Percentiles rank a stretch among this genome's conserved stretches.
These are phyloP conservation scores for Mesaphorura yosii DNA, from an alignment of 1,140 invertebrate species.

Conservation along the genomic window DNA sequence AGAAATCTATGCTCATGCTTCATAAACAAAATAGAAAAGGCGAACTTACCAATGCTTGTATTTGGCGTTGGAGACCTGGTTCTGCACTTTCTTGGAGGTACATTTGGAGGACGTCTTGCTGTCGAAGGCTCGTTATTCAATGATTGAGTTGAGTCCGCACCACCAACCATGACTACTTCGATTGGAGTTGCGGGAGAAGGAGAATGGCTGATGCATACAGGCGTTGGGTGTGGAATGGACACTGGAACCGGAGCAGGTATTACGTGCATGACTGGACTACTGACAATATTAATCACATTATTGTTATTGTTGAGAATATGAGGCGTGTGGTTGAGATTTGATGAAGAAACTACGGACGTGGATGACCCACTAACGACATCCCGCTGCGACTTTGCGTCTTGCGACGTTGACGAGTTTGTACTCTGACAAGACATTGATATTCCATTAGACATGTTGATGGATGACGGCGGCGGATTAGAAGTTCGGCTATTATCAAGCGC, in stretches of 20 bases:
- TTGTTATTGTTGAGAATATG: constrained; percentile 26
- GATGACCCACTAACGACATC: too few species aligned
- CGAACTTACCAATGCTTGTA: constrained; percentile 32
- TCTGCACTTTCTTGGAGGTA: constrained; percentile 24
- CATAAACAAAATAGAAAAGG: too few species aligned
- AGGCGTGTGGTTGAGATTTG: constrained; percentile 1
- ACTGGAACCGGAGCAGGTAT: constrained; percentile 28
- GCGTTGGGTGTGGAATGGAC: constrained; percentile 17
- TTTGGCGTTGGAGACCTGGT: constrained; percentile 29
- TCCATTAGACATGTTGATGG: constrained; percentile 9
- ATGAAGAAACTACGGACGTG: not conserved
- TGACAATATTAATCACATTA: constrained; percentile 21
- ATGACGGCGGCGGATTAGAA: too few species aligned
- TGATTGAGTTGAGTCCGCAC: constrained; percentile 26
- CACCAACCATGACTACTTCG: constrained; percentile 26
- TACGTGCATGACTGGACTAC: constrained; percentile 25
- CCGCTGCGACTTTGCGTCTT: not conserved
- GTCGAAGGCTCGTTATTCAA: constrained; percentile 13
- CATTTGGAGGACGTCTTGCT: constrained; percentile 23
- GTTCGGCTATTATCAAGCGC: too few species aligned
- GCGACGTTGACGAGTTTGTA: not conserved
- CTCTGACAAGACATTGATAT: too few species aligned
- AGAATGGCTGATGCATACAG: constrained; percentile 24
- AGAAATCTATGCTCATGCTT: too few species aligned
- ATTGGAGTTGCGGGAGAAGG: constrained; percentile 25